Conservation (phyloP, 37 sponge, comb jelly and placozoan genomes). For the Theonella swinhoei region DNA sequence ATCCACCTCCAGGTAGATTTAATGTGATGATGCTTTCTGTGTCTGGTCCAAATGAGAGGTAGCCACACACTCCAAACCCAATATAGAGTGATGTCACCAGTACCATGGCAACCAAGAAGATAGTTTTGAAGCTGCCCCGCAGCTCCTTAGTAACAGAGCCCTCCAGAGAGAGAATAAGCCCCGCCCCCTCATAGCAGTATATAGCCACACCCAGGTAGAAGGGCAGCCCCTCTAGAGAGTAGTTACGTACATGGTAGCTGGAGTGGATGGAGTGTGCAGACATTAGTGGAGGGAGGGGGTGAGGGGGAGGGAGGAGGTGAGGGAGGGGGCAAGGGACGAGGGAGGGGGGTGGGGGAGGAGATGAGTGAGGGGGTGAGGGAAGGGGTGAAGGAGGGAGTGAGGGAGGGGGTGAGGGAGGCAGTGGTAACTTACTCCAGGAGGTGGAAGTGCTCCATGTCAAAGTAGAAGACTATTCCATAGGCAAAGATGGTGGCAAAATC, state of each 20-base stretch:
- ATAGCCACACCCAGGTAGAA: slow-evolving; percentile 91
- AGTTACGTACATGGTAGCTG: slow-evolving; percentile 46
- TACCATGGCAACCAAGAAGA: slow-evolving; percentile 70
- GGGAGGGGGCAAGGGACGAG: background rate
- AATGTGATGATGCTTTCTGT: slow-evolving; percentile 90
- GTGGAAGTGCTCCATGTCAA: slow-evolving; percentile 88
- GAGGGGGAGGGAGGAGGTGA: background rate
- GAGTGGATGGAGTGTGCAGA: background rate
- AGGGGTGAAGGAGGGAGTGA: background rate
- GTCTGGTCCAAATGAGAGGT: slow-evolving; percentile 86
- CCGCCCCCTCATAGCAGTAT: slow-evolving; percentile 98
- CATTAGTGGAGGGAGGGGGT: background rate
- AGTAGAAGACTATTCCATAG: slow-evolving; percentile 88
- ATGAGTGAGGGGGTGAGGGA: background rate
- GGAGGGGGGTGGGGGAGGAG: no score
- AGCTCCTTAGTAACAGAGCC: slow-evolving; percentile 61
- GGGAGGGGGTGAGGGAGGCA: background rate
- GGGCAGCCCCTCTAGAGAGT: slow-evolving; percentile 74
- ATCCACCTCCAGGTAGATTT: slow-evolving; percentile 78
- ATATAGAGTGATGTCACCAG: slow-evolving; percentile 74
- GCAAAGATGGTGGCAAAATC: slow-evolving; percentile 93
- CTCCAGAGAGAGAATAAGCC: slow-evolving; percentile 90
- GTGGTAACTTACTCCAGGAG: slow-evolving; percentile 69
- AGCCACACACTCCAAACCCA: slow-evolving; percentile 92
- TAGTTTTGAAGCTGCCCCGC: slow-evolving; percentile 70